Conservation (phyloP, 2,888 invertebrate species). For the Acheta domesticus region DNA sequence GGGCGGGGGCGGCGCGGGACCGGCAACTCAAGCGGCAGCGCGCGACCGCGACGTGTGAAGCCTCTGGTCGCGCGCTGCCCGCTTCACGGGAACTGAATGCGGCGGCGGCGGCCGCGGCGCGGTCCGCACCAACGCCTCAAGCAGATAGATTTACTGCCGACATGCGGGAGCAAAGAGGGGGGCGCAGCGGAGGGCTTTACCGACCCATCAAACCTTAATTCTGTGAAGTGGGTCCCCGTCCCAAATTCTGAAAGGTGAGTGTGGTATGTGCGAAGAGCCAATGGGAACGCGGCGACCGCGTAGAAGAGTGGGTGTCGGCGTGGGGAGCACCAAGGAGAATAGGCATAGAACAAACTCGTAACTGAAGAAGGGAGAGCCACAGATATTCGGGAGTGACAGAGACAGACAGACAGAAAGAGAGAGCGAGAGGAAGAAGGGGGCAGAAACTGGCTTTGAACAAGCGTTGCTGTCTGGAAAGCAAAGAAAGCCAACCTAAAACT, state of each 20-base stretch:
- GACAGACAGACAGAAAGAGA: background rate
- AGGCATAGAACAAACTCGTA: constrained; percentile 20
- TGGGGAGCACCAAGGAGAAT: background rate
- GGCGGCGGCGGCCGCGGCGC: background rate
- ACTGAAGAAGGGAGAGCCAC: constrained; percentile 22
- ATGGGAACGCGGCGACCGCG: background rate
- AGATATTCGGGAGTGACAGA: background rate
- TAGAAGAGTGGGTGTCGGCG: background rate
- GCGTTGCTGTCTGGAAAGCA: constrained; percentile 21
- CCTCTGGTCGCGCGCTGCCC: background rate
- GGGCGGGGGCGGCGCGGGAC: background rate
- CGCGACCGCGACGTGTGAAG: background rate
- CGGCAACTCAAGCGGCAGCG: background rate
- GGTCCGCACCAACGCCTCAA: background rate
- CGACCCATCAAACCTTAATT: constrained; percentile 18
- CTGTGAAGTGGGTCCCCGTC: constrained; percentile 27
- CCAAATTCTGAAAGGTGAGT: constrained; percentile 26
- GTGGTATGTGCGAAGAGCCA: constrained; percentile 25
- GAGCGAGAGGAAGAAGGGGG: background rate
- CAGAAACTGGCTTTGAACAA: constrained; percentile 26
- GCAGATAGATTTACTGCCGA: constrained; percentile 18
- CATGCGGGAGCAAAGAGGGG: background rate
- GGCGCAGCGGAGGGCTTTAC: background rate
- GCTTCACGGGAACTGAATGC: background rate
- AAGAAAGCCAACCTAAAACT: constrained; percentile 23